phyloP scores from a whole-genome alignment of 2,113 vertebrate species.

The Pipra filicauda region DNA sequence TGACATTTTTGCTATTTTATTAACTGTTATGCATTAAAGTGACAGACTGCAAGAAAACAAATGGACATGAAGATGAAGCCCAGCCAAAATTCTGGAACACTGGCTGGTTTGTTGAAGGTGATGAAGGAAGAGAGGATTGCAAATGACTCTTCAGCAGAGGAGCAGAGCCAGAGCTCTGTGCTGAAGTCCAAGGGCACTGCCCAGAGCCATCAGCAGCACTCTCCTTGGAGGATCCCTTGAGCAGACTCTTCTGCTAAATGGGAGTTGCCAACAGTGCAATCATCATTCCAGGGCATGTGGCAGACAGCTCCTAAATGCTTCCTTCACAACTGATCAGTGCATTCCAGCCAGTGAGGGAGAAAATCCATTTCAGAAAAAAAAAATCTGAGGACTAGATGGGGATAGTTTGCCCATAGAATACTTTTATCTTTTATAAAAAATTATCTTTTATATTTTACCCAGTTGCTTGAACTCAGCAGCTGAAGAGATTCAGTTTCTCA shows the following conservation, averaged over 20 bases:
- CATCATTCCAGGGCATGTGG: not conserved
- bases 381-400: not conserved
- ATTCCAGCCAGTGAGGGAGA: not conserved
- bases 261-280: not conserved
- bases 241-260: not conserved
- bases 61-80: not conserved
- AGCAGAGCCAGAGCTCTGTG: not conserved
- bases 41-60: conserved; percentile 15
- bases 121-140: conserved; percentile 7
- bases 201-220: not conserved
- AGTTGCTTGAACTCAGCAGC: not conserved
- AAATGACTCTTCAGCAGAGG: not conserved
- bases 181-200: not conserved
- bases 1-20: conserved; percentile 18
- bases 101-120: not conserved
- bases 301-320: not conserved
- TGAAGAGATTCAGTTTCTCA: not conserved
- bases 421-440: not conserved
- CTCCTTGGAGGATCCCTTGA: not conserved
- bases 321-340: not conserved
- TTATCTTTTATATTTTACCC: not conserved
- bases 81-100: not conserved
- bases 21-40: not conserved
- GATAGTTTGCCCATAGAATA: not conserved
- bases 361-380: not conserved